Evolutionary conservation across 2,113 vertebrate species (phyloP), one percentile per base, ranked within the genome.

Genomic region (Poeciliopsis occidentalis): DNA sequence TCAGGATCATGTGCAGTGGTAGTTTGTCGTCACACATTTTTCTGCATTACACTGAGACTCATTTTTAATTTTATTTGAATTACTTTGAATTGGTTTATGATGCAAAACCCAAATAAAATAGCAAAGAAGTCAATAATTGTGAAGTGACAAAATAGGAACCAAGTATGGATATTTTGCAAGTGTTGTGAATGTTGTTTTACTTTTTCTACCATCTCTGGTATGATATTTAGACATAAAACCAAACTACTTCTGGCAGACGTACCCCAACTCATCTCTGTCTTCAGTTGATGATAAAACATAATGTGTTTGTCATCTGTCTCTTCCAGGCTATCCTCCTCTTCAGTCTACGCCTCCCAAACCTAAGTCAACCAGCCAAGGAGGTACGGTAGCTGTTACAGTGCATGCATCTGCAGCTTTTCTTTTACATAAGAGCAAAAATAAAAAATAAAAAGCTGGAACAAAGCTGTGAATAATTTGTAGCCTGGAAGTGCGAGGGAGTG

Each of bases 261-360:
- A 1, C 34, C 73, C 57, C 26, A 54, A 78, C 34, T 57, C 31
- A 3, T 76, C 27, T 64, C 24, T 11, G 51, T 57, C 65, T 44
- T 83, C 51, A 66, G 64, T 65, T 83, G 60, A 60, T 67, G 66
- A 68, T 81, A 69, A 79, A 83, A 78, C 70, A 54, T 73, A 34
- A 83, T 81, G 79, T 26, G 27, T 75, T 81, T 85, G 26, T 83
- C 75, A 70, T 86, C 27, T 60, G 60, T 82, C 75, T 79, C 54
- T 64, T 51, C 30, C 84, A 95, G 93, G 94, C 30, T 88, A 92
- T 83, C 85, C 74, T 68, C 85, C 87, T 17, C 69, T 81, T 66
- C 86, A 84, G 72, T 90, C 90, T 1, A 83, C 64, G 2, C 87
- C 92, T 3, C 87, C 90, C 83, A 87, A 75, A 29, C 90, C 89